Conservation (phyloP, 2,888 invertebrate genomes). For the Diaphora mendica region DNA sequence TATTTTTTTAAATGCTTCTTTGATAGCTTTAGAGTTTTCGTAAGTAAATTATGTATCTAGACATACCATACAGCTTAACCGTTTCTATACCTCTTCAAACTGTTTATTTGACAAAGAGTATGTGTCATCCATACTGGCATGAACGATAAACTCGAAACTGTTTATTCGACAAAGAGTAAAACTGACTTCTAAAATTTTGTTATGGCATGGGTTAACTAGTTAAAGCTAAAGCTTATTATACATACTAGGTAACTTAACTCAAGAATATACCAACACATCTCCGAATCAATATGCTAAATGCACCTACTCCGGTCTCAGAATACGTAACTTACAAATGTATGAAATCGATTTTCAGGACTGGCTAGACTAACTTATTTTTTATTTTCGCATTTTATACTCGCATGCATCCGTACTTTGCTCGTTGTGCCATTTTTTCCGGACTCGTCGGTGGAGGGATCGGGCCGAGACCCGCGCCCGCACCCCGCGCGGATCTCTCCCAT, state of each 20-base stretch:
- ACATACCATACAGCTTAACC: background rate
- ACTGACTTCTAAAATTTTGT: slow-evolving; percentile 7
- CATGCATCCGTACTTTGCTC: slow-evolving; percentile 71
- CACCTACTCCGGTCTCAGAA: background rate
- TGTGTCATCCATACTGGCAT: no score
- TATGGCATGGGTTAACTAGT: slow-evolving; percentile 31
- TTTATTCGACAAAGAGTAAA: background rate
- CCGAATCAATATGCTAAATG: background rate
- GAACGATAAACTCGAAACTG: no score
- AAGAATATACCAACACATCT: slow-evolving; percentile 44
- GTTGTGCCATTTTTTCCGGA: slow-evolving; percentile 81
- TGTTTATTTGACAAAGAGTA: background rate
- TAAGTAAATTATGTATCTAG: background rate
- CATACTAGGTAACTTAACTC: slow-evolving; percentile 2
- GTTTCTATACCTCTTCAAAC: background rate
- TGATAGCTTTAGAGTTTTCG: no score
- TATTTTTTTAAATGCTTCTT: background rate
- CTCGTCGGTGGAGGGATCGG: slow-evolving; percentile 61
- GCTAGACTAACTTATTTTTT: slow-evolving; percentile 74
- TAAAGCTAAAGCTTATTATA: slow-evolving; percentile 26
- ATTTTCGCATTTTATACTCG: slow-evolving; percentile 64
- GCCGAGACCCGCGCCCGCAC: slow-evolving; percentile 73
- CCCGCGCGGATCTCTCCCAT: slow-evolving; percentile 70
- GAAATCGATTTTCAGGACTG: slow-evolving; percentile 74
- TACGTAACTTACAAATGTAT: slow-evolving; percentile 4